Base-by-base conservation (phyloP, 30 jellyfish, hydroid and myxozoan genomes). In the Nemopilema nomurai region DNA sequence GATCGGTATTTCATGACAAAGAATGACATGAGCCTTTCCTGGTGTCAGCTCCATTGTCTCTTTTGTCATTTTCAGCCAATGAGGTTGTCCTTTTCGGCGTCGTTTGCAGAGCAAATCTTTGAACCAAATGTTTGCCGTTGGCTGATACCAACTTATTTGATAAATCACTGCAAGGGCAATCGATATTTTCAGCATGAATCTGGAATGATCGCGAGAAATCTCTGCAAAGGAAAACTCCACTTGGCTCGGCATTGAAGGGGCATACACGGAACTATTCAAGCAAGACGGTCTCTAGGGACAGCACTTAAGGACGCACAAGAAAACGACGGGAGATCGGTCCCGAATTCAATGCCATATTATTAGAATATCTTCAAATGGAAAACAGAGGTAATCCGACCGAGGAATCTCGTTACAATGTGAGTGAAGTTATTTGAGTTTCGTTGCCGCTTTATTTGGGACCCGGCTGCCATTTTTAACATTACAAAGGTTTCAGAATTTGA, bases 81-180 rank as follows among this genome's bases (percentile, higher is more conserved):
- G 83, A 65, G 0, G 16, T 25, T 26, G 1, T 33, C 32, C 68
- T 49, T 69, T 63, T 63, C 62, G 77, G 93, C 93, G 93, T 84
- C 93, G 78, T 74, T 84, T 83, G 92, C 92, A 73, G 74, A 69
- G 52, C 90, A 80, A 51, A 67, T 82, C 69, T 64, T 53, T 71
- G 83, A 63, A n/a, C 27, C 33, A 77, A 77, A 77, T 62, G 76
- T 77, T 77, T 64, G 82, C 63, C 81, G 26, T 64, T 83, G 72
- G 18, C 18, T 74, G 87, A 49, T 63, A 16, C 18, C 57, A 4
- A 26, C 25, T 0, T 74, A 50, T 84, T 66, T 51, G 77, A 74
- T 25, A 74, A 49, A 66, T 63, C 79, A 29, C 70, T 30, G 0
- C 70, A 62, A 18, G 82, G 78, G 16, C 24, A 25, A 30, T 79